Evolutionary conservation across 2,113 vertebrate species (phyloP).

Genomic region (Bombycilla garrulus): DNA sequence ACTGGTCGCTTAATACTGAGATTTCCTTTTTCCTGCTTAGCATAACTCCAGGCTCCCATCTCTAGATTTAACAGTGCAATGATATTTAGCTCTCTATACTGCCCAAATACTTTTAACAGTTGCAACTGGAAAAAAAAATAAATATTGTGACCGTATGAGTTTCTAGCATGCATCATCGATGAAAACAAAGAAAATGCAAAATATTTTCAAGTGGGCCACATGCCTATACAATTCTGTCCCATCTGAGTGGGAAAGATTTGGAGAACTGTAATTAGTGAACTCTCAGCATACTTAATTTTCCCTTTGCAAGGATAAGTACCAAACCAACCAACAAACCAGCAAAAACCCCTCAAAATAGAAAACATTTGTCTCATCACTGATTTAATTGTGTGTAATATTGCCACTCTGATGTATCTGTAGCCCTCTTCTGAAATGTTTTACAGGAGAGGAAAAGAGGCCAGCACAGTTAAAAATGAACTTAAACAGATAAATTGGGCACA

Average conservation of each 20-base stretch:
- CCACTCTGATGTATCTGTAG: not conserved
- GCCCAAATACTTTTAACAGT: not conserved
- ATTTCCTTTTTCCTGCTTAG: not conserved
- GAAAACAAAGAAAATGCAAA: not conserved
- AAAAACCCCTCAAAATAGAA: not conserved
- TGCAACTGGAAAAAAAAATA: not conserved
- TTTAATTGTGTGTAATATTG: not conserved
- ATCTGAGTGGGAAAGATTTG: not conserved
- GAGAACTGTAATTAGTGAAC: not conserved
- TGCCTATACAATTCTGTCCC: not conserved
- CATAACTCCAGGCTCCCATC: not conserved
- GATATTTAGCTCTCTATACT: not conserved
- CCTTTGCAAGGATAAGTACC: not conserved
- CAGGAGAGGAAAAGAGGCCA: not conserved
- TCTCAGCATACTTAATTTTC: not conserved
- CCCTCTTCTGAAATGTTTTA: not conserved
- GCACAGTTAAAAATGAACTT: slow-evolving; percentile 16
- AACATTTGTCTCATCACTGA: not conserved
- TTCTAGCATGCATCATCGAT: not conserved
- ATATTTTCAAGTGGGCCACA: not conserved
- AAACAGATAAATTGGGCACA: slow-evolving; percentile 42
- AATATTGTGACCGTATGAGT: not conserved
- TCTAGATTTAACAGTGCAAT: not conserved
- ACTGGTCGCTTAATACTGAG: not conserved
- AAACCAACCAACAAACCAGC: not conserved